Base-by-base conservation (phyloP, 64 coral and sea anemone genomes). In the Dendronephthya gigantea region DNA sequence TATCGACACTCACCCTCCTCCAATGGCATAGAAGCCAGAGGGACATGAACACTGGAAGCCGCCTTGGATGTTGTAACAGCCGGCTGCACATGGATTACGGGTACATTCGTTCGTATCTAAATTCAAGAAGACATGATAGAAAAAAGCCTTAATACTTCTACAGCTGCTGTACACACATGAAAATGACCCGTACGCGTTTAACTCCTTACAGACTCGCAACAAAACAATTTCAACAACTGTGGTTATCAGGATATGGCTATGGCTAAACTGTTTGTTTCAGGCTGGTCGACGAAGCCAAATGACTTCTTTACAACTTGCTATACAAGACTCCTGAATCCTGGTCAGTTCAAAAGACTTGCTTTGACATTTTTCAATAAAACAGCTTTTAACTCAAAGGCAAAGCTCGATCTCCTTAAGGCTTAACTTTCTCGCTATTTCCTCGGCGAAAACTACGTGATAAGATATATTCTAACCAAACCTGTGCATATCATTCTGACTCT, bases 11-110 rank as follows among this genome's bases (percentile, higher is more conserved):
- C 29, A 79, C 72, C 72, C 72, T 33, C 72, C 72, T 28, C 72
- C 72, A 34, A 79, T 79, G 7, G 72, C 9, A 19, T 34, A 36
- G 32, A 79, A 79, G 36, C 72, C 72, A 36, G 25, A 17, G 15
- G 72, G 72, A 79, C 72, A 79, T 79, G 72, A 34, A 19, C 72
- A 79, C 28, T 79, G 72, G 32, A 79, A 79, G 9, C 72, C 72
- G 36, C 72, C 72, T 13, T 19, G 31, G 28, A 79, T 34, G 32
- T 79, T 79, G 16, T 79, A 79, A 9, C 72, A 79, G 30, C 36
- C 36, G 30, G 29, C 36, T 12, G 72, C 0, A 34, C 72, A 79
- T 12, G 72, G 72, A 79, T 79, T 79, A 12, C 72, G 30, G 15
- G 30, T 15, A 19, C 72, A 79, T 34, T 79, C 72, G 36, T 79